Conservation (phyloP, 2,113 vertebrate genomes). For the Protomyctophum bolini region DNA sequence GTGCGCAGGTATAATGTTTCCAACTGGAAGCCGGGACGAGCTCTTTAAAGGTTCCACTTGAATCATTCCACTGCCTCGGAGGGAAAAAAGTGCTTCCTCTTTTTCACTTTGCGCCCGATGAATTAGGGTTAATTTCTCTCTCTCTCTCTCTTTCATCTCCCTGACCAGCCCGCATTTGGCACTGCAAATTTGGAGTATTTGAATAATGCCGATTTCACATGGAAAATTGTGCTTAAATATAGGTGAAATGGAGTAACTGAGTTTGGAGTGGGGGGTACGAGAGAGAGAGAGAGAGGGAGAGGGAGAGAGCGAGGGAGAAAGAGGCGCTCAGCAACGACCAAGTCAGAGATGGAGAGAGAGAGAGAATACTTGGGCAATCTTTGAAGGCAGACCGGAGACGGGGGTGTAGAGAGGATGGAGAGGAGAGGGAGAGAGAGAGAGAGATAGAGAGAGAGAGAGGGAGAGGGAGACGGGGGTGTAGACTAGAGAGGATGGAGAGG, state of each 20-base stretch:
- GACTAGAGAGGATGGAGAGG: neutral
- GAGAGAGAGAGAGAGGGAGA: neutral
- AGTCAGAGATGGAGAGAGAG: neutral
- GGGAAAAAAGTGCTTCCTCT: slow-evolving; percentile 48
- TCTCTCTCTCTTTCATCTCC: slow-evolving; percentile 54
- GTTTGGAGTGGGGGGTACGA: too few relatives aligned
- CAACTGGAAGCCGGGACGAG: slow-evolving; percentile 51
- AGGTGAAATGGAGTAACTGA: too few relatives aligned
- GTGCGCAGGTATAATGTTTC: slow-evolving; percentile 66
- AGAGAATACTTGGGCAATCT: neutral
- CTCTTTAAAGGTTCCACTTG: slow-evolving; percentile 66
- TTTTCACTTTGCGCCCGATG: slow-evolving; percentile 55
- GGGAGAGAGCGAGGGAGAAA: neutral
- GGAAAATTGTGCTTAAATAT: slow-evolving; percentile 63
- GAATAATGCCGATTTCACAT: slow-evolving; percentile 61
- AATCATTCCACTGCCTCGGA: slow-evolving; percentile 62
- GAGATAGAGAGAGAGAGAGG: slow-evolving; percentile 1
- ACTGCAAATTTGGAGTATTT: slow-evolving; percentile 44
- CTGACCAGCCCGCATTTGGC: slow-evolving; percentile 28
- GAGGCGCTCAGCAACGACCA: neutral
- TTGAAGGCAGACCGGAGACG: neutral
- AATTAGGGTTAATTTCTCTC: slow-evolving; percentile 60
- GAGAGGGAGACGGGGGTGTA: slow-evolving; percentile 13
- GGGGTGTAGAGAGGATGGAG: slow-evolving; percentile 11
- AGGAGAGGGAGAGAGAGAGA: neutral